Base-by-base conservation (phyloP, 92 coral and sea anemone genomes). In the Porites rus region DNA sequence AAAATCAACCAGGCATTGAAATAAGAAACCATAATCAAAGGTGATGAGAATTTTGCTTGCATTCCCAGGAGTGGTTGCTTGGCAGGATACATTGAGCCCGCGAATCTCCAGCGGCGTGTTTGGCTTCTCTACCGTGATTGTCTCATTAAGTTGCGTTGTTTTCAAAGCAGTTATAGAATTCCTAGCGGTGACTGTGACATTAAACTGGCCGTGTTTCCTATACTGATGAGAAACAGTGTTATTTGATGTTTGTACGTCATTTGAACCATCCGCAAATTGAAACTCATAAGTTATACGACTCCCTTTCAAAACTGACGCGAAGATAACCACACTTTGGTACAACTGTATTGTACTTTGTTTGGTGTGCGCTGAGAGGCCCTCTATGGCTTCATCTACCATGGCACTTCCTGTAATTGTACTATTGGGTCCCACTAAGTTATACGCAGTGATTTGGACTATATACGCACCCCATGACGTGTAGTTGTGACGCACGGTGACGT, bases 221-320 rank as follows among this genome's bases (percentile, higher is more conserved):
- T 90, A 94, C 20, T 20, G 65, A 66, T 94, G 86, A 7, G 43
- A 75, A 65, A 74, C 84, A 43, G 60, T 53, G 68, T 77, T 65
- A 17, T 52, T 80, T 14, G 65, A 0, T 6, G 80, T 82, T 14
- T 63, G 51, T 4, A 83, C 76, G 52, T 63, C 85, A 5, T 50
- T 80, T 20, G 84, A 76, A 1, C 91, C 92, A 89, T 95, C 98
- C 18, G 88, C 94, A 51, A 93, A 93, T 54, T 91, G 91, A 74
- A 82, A 86, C 14, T 31, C 76, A 66, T 84, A 93, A 2, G 31
- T 62, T 10, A 93, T 89, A 1, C 73, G 59, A n/a, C 91, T 78
- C 71, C 96, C 98, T 21, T 83, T 67, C 22, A 78, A 51, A 6
- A 86, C 51, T 2, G 67, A 17, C 31, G 84, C 85, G 17, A 61